Conservation (phyloP, 2,888 invertebrate species). For the Blastobasis adustella region DNA sequence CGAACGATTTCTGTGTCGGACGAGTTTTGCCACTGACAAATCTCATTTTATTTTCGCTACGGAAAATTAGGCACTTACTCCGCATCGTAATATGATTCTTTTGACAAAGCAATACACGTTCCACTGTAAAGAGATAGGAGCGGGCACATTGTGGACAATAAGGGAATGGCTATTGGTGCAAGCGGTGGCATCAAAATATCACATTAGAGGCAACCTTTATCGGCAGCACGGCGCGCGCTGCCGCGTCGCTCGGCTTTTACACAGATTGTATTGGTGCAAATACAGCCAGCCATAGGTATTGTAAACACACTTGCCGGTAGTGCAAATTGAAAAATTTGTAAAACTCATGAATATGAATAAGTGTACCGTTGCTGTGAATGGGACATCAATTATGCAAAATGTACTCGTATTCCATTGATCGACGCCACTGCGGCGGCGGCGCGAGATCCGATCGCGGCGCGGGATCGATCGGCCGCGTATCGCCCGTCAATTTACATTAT, state of each 20-base stretch:
- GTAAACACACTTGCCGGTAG: constrained; percentile 60
- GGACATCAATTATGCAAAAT: constrained; percentile 72
- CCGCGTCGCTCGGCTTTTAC: constrained; percentile 48
- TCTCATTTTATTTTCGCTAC: constrained; percentile 27
- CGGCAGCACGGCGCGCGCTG: constrained; percentile 29
- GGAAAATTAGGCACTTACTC: constrained; percentile 21
- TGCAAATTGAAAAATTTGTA: constrained; percentile 66
- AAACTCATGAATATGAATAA: constrained; percentile 73
- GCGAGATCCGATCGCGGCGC: constrained; percentile 33
- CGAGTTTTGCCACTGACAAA: constrained; percentile 41
- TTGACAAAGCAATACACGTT: constrained; percentile 3
- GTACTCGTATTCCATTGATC: constrained; percentile 58
- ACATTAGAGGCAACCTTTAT: constrained; percentile 48
- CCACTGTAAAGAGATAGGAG: constrained; percentile 2
- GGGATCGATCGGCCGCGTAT: constrained; percentile 20
- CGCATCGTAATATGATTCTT: constrained; percentile 13
- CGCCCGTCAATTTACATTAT: constrained; percentile 14
- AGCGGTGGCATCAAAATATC: constrained; percentile 48
- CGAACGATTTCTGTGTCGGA: constrained; percentile 54
- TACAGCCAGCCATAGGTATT: constrained; percentile 44
- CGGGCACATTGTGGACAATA: constrained; percentile 17
- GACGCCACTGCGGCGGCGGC: constrained; percentile 18
- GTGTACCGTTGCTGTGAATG: constrained; percentile 61
- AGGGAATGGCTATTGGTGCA: constrained; percentile 30
- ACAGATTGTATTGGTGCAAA: constrained; percentile 62